phyloP scores from a whole-genome alignment of 2,888 invertebrate genomes.

The Coelopa pilipes region DNA sequence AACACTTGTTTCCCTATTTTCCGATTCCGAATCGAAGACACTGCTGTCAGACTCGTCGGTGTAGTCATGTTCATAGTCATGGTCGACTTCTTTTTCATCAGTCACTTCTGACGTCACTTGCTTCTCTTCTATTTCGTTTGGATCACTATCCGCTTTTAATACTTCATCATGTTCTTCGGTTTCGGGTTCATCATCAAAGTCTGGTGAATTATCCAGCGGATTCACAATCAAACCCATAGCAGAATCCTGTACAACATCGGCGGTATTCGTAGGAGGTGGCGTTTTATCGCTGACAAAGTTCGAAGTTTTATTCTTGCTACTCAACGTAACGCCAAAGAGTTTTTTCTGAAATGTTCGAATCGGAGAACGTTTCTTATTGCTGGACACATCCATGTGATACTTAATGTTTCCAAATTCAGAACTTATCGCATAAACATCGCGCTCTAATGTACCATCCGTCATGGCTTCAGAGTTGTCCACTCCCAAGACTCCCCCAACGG shows the following conservation, averaged over 20 bases:
- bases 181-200: conserved; percentile 62
- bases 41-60: conserved; percentile 65
- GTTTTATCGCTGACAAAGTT: conserved; percentile 64
- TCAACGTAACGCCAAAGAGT: conserved; percentile 65
- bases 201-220: conserved; percentile 69
- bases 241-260: conserved; percentile 51
- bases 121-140: conserved; percentile 37
- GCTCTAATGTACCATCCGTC: conserved; percentile 59
- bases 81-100: conserved; percentile 42
- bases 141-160: conserved; percentile 34
- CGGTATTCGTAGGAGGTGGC: conserved; percentile 43
- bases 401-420: conserved; percentile 83
- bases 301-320: conserved; percentile 65
- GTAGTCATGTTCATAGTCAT: conserved; percentile 57
- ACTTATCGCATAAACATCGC: conserved; percentile 83
- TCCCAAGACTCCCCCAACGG: neutral
- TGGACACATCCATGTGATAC: conserved; percentile 61
- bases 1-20: conserved; percentile 61
- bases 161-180: conserved; percentile 30
- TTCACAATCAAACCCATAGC: conserved; percentile 74
- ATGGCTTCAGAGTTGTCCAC: conserved; percentile 37
- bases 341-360: conserved; percentile 65
- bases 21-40: conserved; percentile 64
- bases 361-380: conserved; percentile 64
- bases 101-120: conserved; percentile 37